Evolutionary conservation across 2,113 vertebrate genomes (phyloP).

Genomic region (Festucalex cinctus): DNA sequence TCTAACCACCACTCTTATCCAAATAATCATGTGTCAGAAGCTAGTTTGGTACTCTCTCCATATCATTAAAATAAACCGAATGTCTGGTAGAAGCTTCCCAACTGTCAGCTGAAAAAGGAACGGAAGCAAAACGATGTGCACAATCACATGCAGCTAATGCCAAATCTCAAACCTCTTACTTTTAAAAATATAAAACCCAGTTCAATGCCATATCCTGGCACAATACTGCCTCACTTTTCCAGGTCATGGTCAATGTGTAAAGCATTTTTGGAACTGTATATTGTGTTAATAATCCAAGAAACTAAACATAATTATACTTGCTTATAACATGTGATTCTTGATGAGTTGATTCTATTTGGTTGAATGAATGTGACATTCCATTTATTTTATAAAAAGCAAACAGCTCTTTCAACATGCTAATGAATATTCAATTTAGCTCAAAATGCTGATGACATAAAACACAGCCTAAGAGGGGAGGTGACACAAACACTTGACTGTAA

Average conservation of each 20-base stretch:
- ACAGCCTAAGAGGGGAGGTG: background rate
- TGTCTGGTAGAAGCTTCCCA: too few relatives aligned
- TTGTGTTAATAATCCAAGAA: background rate
- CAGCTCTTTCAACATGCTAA: slow-evolving; percentile 17
- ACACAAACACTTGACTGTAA: background rate
- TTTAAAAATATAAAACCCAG: background rate
- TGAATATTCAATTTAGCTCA: slow-evolving; percentile 52
- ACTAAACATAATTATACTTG: background rate
- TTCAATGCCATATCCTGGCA: background rate
- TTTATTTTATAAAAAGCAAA: slow-evolving; percentile 18
- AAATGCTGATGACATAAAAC: slow-evolving; percentile 7
- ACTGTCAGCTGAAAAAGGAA: background rate
- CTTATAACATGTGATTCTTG: background rate
- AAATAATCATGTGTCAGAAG: too few relatives aligned
- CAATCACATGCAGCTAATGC: background rate
- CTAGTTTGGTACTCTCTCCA: too few relatives aligned
- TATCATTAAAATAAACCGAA: too few relatives aligned
- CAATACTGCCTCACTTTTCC: background rate
- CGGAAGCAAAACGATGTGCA: background rate
- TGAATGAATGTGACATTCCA: background rate
- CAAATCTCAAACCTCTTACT: too few relatives aligned
- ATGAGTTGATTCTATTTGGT: background rate
- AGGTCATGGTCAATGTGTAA: background rate
- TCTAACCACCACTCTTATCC: too few relatives aligned
- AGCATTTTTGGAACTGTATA: background rate